Evolutionary conservation across 2,113 vertebrate species (phyloP), one percentile per base, ranked within the genome.

Genomic region (Hassar affinis): DNA sequence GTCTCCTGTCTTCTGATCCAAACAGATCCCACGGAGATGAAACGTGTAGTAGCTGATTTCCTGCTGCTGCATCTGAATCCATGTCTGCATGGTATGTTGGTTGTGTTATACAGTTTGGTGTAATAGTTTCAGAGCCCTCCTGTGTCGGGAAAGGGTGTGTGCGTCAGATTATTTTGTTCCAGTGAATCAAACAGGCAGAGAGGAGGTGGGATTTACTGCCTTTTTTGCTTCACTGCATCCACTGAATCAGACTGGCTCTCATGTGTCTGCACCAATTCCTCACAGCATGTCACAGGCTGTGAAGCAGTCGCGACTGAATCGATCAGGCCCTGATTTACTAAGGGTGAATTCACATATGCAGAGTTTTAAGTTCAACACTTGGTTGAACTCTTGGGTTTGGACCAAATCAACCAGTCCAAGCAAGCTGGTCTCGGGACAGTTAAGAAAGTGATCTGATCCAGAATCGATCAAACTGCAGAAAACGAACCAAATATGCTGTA

Each of bases 1-100:
- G n/a, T 20, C 47, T 64, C 76, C n/a, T 66, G 17, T 51, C 25
- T 77, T 66, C 72, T 78, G 45, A 42, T 64, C 49, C 56, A 42
- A 68, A 59, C 12, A 15, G 57, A 64, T 33, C 42, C 47, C 3
- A 6, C 22, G 14, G 20, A 7, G 69, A 82, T 56, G 30, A 52
- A 38, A 52, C 57, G 42, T 17, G 45, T 10, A 47, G 30, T 30
- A 51, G 57, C 15, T 47, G 59, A 52, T 59, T 61, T 35, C 17
- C 49, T 11, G 49, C 18, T 56, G 18, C 66, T n/a, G 64, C 11
- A 4, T 18, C 30, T n/a, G 79, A 71, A 17, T 38, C 47, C 51
- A 22, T 33, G 25, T 72, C 20, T 45, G 4, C 38, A 42, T 35
- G 14, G 17, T 7, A 35, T 9, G n/a, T 66, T 30, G 3, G 6